Evolutionary conservation across 2,888 invertebrate genomes (phyloP).

Genomic region (Pyrgus malvae): DNA sequence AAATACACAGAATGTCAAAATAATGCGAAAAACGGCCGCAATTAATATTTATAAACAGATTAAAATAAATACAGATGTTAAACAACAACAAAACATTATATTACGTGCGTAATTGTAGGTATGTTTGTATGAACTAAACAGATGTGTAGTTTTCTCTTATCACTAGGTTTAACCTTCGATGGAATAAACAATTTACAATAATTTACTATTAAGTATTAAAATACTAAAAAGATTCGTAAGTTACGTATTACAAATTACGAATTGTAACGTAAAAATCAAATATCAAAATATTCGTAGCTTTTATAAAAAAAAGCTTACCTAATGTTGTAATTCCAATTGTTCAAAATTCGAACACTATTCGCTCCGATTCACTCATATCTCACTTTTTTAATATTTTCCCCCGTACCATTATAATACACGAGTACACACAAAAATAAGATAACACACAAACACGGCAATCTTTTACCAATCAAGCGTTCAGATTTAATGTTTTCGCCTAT

Average conservation of each 20-base stretch:
- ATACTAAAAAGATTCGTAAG: not conserved
- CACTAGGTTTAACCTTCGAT: conserved; percentile 18
- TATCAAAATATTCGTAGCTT: not conserved
- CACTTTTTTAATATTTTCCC: conserved; percentile 10
- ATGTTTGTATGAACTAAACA: conserved; percentile 5
- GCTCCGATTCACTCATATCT: conserved; percentile 15
- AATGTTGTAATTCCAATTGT: conserved; percentile 8
- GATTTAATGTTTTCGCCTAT: conserved; percentile 21
- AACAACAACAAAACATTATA: not conserved
- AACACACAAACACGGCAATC: conserved; percentile 15
- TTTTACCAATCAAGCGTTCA: conserved; percentile 19
- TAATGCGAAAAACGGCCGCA: not conserved
- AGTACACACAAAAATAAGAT: not conserved
- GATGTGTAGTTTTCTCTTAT: conserved; percentile 14
- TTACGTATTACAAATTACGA: no score
- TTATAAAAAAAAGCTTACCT: conserved; percentile 1
- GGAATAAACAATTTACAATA: no score
- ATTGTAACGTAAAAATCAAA: not conserved
- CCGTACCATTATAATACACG: not conserved
- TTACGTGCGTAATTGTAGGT: not conserved
- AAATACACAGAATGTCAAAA: conserved; percentile 11
- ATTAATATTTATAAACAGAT: not conserved
- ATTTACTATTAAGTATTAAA: no score
- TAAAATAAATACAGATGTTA: conserved; percentile 10
- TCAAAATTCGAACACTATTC: conserved; percentile 17